Evolutionary conservation across 2,113 vertebrate species (phyloP), one percentile per base, ranked within the genome.

Genomic region (Thalassarche chlororhynchos): DNA sequence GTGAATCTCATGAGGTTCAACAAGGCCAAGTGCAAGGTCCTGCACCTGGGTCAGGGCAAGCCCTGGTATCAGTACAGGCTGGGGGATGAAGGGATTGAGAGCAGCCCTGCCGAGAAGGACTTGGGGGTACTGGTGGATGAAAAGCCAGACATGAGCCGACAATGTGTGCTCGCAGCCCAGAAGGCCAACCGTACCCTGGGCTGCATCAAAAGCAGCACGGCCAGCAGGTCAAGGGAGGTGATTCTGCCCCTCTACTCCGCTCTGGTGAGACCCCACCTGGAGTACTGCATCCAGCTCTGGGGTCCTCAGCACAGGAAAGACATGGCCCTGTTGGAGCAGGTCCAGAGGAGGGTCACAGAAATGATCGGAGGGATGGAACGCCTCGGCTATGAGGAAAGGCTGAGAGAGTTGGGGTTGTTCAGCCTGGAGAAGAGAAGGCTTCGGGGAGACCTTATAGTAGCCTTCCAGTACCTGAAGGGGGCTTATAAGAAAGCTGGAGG

Each of bases 141-240:
- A 28, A 66, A 26, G 3, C 28, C 60, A n/a, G 31, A 21, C 26
- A 5, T 76, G 26, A 24, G 5, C 20, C 1, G 0, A 17, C 34
- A 52, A 12, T 16, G 42, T 24, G 29, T 0, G 1, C 28, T 75
- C 0, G 9, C 40, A 52, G 54, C 17, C 47, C 64, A 42, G 84
- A 46, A 62, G 4, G 16, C 2, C 1, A 21, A 2, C 14, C 0
- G 0, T 36, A 8, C 15, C 18, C 44, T 46, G 42, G 52, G 58
- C 62, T 71, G 29, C 46, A 31, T 24, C 46, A 4, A 16, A 16
- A 29, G 44, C 24, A 66, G 11, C 0, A 0, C 32, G 68, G 32
- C 10, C 55, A 55, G n/a, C n/a, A n/a, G n/a, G n/a, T n/a, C n/a
- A n/a, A n/a, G n/a, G 57, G 74, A 38, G 40, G 12, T 3, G 57